Percentiles rank a stretch among this genome's conserved stretches.
phyloP scores from a whole-genome alignment of 2,797 vertebrate genomes.

The Thripadectes ignobilis region DNA sequence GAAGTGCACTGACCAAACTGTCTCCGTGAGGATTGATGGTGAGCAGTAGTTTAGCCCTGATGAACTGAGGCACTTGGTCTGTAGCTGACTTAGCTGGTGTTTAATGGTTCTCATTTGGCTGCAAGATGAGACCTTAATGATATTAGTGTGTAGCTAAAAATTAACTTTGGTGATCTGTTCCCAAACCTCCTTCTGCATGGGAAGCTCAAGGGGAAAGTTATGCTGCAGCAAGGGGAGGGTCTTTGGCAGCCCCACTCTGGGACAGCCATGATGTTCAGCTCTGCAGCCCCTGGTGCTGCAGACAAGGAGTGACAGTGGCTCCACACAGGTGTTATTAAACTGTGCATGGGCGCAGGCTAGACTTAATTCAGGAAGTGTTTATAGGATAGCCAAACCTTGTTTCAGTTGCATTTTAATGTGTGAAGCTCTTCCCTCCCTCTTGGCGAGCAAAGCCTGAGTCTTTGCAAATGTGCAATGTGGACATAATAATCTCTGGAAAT shows the following conservation, averaged over 20 bases:
- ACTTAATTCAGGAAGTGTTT: background rate
- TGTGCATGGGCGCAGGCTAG: background rate
- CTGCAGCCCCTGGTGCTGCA: background rate
- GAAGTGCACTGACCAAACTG: background rate
- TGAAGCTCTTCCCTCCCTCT: background rate
- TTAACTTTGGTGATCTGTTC: background rate
- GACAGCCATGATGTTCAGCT: background rate
- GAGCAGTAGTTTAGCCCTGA: background rate
- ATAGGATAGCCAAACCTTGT: background rate
- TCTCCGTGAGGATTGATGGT: rapidly evolving
- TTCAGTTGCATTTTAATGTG: background rate
- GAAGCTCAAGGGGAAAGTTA: background rate
- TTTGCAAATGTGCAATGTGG: background rate
- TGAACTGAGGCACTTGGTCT: background rate
- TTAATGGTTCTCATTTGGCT: background rate
- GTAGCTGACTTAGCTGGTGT: background rate
- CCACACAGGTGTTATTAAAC: background rate
- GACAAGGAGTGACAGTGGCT: background rate
- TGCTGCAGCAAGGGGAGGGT: background rate
- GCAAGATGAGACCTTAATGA: background rate
- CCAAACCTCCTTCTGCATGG: background rate
- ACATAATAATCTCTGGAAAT: background rate
- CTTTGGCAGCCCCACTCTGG: background rate
- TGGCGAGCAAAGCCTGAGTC: background rate
- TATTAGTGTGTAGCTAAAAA: background rate